phyloP scores from a whole-genome alignment of 2,113 vertebrate genomes.

The Barnardius zonarius region DNA sequence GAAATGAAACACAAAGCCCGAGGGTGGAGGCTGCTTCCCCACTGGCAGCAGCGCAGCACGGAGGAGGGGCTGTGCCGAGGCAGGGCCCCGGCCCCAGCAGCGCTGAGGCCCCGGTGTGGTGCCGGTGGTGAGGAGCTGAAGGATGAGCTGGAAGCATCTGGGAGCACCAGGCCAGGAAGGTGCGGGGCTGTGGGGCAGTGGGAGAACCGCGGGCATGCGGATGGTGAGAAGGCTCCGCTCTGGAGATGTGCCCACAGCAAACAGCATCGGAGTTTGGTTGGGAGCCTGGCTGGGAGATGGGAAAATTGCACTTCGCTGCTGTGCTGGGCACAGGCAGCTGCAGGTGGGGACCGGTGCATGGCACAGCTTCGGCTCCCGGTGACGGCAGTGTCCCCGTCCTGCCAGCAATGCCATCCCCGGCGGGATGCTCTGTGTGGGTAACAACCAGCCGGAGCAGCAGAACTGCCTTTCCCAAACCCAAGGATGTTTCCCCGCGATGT shows the following conservation, averaged over 20 bases:
- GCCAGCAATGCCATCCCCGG: not conserved
- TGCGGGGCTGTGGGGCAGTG: not conserved
- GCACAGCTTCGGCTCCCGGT: not conserved
- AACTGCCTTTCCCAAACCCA: not conserved
- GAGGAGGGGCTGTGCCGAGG: not conserved
- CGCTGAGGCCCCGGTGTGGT: rapidly evolving
- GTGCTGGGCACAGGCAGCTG: not conserved
- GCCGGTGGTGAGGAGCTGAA: not conserved
- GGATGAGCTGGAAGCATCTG: not conserved
- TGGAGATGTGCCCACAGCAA: rapidly evolving
- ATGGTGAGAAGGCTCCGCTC: not conserved
- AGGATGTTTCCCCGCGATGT: not conserved
- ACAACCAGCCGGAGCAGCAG: not conserved
- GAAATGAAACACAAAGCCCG: not conserved
- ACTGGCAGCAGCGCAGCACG: not conserved
- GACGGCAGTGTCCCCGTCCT: not conserved
- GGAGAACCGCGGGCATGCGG: not conserved
- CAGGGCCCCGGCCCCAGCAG: not conserved
- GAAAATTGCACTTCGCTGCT: not conserved
- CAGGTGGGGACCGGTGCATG: not conserved
- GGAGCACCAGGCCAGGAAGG: not conserved
- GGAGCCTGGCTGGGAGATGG: not conserved
- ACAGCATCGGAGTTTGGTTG: not conserved
- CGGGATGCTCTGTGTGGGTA: not conserved
- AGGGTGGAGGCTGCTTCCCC: not conserved